Conservation (phyloP, 2,113 vertebrate genomes). For the Megaceryle torquata region DNA sequence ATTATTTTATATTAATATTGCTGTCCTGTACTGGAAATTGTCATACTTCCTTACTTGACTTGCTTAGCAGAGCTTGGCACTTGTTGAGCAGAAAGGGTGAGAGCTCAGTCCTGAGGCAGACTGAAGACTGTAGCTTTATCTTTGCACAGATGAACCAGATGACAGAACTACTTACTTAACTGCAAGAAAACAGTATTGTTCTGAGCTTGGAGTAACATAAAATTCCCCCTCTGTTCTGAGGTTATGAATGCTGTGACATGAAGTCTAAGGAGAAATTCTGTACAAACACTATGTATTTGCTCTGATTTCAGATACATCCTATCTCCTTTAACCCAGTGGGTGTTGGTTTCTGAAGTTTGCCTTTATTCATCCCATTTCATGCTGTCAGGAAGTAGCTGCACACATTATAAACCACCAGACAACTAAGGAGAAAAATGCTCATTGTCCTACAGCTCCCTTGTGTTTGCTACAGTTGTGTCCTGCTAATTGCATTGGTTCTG, state of each 20-base stretch:
- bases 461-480: neutral
- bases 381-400: neutral
- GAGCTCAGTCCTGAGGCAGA: neutral
- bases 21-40: neutral
- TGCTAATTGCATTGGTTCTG: neutral
- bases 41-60: neutral
- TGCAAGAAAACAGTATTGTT: neutral
- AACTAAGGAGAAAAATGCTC: neutral
- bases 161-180: neutral
- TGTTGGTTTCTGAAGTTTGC: neutral
- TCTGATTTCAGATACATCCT: neutral
- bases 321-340: neutral
- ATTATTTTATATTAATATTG: neutral
- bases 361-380: neutral
- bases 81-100: neutral
- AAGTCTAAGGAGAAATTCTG: neutral
- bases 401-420: neutral
- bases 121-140: neutral
- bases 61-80: neutral
- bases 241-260: neutral
- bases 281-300: neutral
- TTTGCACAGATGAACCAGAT: neutral
- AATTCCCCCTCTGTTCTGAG: neutral
- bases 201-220: neutral
- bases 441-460: neutral